Percentiles rank a stretch among this genome's conserved stretches.
These are phyloP conservation scores for Xylophagus ater DNA, from an alignment of 2,888 invertebrate genomes.

Conservation along the genomic window DNA sequence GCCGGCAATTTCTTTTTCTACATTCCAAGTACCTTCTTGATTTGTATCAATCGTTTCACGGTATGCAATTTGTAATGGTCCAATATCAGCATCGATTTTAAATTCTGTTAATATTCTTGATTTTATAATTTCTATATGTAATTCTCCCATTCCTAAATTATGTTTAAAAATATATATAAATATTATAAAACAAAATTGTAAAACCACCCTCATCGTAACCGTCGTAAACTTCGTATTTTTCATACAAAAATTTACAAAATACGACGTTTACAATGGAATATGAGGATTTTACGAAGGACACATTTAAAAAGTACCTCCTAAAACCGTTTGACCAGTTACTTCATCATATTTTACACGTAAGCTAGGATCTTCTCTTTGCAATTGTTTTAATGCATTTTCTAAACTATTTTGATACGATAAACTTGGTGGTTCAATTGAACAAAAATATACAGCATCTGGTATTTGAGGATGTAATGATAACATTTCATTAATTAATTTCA, in stretches of 20 bases:
- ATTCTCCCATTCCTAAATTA: conserved; percentile 82
- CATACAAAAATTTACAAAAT: too few species aligned
- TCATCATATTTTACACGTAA: conserved; percentile 59
- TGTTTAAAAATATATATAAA: too few species aligned
- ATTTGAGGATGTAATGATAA: conserved; percentile 50
- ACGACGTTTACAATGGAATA: too few species aligned
- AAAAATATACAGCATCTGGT: conserved; percentile 94
- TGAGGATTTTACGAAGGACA: neutral
- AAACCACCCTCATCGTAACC: too few species aligned
- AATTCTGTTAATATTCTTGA: conserved; percentile 81
- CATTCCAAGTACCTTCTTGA: conserved; percentile 21
- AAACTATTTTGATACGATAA: conserved; percentile 59
- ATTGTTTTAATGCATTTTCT: conserved; percentile 67
- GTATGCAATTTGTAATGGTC: conserved; percentile 86
- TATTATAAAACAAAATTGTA: too few species aligned
- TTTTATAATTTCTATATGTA: conserved; percentile 89
- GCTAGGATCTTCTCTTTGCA: conserved; percentile 88
- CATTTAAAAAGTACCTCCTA: conserved; percentile 47
- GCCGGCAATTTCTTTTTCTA: conserved; percentile 38
- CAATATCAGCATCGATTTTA: conserved; percentile 81
- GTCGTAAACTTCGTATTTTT: too few species aligned
- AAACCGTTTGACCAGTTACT: conserved; percentile 78
- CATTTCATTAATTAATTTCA: conserved; percentile 24
- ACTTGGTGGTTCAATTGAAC: conserved; percentile 88
- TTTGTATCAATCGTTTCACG: conserved; percentile 54